Base-by-base conservation (phyloP, 1,140 invertebrate species). In the Sarcophaga bullata region DNA sequence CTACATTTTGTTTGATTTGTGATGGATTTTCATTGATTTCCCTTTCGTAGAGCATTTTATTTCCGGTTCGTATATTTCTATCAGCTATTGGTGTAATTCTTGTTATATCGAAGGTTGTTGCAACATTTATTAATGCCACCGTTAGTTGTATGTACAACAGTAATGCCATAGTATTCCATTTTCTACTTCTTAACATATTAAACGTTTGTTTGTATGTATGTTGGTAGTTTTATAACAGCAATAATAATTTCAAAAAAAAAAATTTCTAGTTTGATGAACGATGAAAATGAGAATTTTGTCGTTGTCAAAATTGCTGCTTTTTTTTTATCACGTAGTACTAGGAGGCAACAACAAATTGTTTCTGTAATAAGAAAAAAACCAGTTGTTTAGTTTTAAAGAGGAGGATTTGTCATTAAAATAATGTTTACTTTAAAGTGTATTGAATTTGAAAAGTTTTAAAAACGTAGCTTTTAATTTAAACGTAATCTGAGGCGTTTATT, bases 1-100 rank as follows among this genome's bases (percentile, higher is more conserved):
- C n/a, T 15, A 17, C 62, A 68, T n/a, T 52, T 19, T 37, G 25
- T 68, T 25, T 25, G 9, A 19, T n/a, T 68, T 68, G n/a, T 68
- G n/a, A 9, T 68, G 62, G n/a, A 68, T 73, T 81, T 46, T 62
- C 50, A 47, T 54, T 54, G 62, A 83, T 83, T 83, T 83, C 82
- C 80, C 58, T 82, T 75, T 81, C 83, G 25, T 82, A 72, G 6
- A 84, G 68, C 81, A 84, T 25, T n/a, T 82, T 82, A 80, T 84
- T 84, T 76, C 85, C 86, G 37, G 81, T 68, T 73, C 49, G 72
- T 81, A 85, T 82, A 75, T 84, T 9, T 10, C 47, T 50, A 46
- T 80, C 25, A 15, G 75, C 76, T 1, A 82, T 80, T 19, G 84
- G 84, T 49, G 46, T 25, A 17, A 84, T 25, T 48, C 73, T 72